Evolutionary conservation across 1,140 invertebrate species (phyloP).

Genomic region (Hylyphantes graminicola): DNA sequence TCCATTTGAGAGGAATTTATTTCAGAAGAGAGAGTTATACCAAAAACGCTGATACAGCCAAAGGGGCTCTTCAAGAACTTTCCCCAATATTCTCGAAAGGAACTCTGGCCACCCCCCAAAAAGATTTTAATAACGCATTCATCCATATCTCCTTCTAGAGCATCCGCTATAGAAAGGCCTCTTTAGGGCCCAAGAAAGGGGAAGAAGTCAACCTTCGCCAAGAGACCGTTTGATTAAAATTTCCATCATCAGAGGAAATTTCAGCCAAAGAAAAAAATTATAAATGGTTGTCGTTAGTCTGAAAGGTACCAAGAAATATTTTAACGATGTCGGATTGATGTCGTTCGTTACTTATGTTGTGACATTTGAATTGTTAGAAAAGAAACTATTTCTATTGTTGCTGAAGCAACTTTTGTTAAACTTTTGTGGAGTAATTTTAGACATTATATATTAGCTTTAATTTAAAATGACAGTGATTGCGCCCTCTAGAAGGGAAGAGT

Average conservation of each 20-base stretch:
- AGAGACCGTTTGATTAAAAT: conserved; percentile 33
- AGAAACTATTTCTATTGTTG: too few species aligned
- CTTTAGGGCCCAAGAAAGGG: neutral
- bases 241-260: conserved; percentile 25
- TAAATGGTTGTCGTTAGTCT: too few species aligned
- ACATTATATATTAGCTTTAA: too few species aligned
- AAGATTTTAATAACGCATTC: conserved; percentile 29
- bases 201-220: neutral
- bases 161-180: neutral
- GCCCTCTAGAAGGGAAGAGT: too few species aligned
- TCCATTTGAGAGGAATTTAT: neutral
- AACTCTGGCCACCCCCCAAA: neutral
- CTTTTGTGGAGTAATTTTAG: too few species aligned
- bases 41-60: conserved; percentile 7
- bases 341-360: too few species aligned
- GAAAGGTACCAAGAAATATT: too few species aligned
- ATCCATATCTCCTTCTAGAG: neutral
- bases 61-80: neutral
- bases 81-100: neutral
- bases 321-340: too few species aligned
- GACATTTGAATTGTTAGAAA: too few species aligned
- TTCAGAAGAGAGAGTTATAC: neutral
- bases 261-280: too few species aligned
- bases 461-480: too few species aligned
- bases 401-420: too few species aligned